Evolutionary conservation across 2,888 invertebrate species (phyloP).

Genomic region (Tenodera sinensis): DNA sequence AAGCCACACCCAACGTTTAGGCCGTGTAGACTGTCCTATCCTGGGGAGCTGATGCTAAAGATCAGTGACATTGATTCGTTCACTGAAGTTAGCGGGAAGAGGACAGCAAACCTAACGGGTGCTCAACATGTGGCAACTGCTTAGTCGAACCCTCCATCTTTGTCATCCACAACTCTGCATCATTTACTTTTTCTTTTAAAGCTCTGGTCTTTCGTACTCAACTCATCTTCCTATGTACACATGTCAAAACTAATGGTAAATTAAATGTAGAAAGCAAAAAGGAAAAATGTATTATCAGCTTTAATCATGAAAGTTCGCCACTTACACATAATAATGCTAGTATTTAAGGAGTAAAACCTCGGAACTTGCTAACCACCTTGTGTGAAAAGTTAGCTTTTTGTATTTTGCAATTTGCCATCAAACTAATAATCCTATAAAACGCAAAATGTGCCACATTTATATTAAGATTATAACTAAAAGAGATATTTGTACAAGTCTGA

Average conservation of each 20-base stretch:
- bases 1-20: conserved; percentile 11
- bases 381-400: too few species aligned
- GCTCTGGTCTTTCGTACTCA: not conserved
- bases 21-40: conserved; percentile 5
- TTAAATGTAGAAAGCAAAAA: too few species aligned
- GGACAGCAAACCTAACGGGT: not conserved
- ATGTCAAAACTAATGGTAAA: not conserved
- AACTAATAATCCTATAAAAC: too few species aligned
- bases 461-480: too few species aligned
- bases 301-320: too few species aligned
- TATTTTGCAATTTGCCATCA: too few species aligned
- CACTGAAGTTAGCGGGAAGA: not conserved
- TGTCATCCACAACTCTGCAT: not conserved
- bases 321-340: too few species aligned
- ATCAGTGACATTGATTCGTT: conserved; percentile 14
- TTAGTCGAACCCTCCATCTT: not conserved
- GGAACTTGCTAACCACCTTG: too few species aligned
- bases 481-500: too few species aligned
- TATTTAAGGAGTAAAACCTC: too few species aligned
- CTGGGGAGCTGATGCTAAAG: not conserved
- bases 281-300: too few species aligned
- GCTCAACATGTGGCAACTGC: not conserved
- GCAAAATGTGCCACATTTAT: too few species aligned
- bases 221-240: not conserved
- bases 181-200: not conserved